Evolutionary conservation across 2,888 invertebrate species (phyloP).

Genomic region (Amiota communis): DNA sequence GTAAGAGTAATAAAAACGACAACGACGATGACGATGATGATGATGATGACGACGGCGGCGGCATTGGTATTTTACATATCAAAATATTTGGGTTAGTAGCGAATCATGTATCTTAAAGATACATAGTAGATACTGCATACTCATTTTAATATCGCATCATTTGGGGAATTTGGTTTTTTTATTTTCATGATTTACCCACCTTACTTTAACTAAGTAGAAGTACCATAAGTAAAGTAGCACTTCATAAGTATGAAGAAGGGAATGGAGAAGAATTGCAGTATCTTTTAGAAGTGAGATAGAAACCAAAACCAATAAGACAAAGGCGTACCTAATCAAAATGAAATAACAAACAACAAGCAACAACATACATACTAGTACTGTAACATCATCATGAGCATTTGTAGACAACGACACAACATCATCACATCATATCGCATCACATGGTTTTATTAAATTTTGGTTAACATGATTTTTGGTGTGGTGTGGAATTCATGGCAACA

Average conservation of each 20-base stretch:
- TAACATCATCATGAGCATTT: conserved; percentile 1
- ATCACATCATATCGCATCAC: conserved; percentile 1
- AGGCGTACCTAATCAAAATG: conserved; percentile 14
- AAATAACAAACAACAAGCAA: conserved; percentile 2
- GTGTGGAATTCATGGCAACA: conserved; percentile 59
- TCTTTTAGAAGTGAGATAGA: conserved; percentile 25
- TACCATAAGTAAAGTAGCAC: too few species aligned
- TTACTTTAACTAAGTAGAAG: not conserved
- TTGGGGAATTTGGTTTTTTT: conserved; percentile 4
- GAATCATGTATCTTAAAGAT: not conserved
- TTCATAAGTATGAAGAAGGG: conserved; percentile 31
- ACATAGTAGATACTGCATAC: conserved; percentile 17
- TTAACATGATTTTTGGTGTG: conserved; percentile 38
- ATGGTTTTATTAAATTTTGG: conserved; percentile 25
- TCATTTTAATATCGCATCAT: conserved; percentile 21
- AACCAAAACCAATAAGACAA: conserved; percentile 14
- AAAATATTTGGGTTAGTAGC: conserved; percentile 38
- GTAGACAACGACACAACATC: conserved; percentile 14
- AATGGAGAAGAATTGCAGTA: conserved; percentile 43
- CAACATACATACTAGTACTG: not conserved
- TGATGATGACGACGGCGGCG: too few species aligned
- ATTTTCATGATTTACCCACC: conserved; percentile 13
- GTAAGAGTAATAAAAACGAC: conserved; percentile 1
- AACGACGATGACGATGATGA: not conserved
- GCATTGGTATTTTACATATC: conserved; percentile 30